These are phyloP conservation scores for Oreotragus oreotragus DNA, from an alignment of 2,113 vertebrate species.

Conservation along the genomic window DNA sequence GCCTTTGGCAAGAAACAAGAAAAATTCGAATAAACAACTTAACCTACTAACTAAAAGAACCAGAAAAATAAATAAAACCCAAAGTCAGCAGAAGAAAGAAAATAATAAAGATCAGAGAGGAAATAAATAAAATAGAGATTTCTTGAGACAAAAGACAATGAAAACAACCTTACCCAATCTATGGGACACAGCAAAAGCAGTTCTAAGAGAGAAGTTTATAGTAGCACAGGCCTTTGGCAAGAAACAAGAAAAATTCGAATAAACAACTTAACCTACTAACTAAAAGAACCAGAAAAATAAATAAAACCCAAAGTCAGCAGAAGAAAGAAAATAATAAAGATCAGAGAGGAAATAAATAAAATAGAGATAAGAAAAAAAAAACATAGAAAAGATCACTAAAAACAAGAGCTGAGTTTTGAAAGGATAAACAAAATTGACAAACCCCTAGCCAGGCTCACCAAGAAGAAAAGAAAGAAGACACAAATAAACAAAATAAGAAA, in stretches of 20 bases:
- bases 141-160: not conserved
- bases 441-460: not conserved
- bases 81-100: not conserved
- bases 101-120: not conserved
- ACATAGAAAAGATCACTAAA: not conserved
- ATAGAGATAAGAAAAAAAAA: not conserved
- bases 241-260: not conserved
- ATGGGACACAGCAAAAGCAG: not conserved
- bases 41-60: not conserved
- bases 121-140: not conserved
- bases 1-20: not conserved
- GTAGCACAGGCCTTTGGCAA: not conserved
- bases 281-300: not conserved
- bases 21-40: not conserved
- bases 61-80: not conserved
- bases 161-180: not conserved
- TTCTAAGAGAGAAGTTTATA: not conserved
- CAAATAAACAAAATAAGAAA: not conserved
- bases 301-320: not conserved
- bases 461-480: not conserved
- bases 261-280: not conserved
- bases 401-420: not conserved
- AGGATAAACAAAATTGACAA: not conserved
- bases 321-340: not conserved
- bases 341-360: not conserved